A percentile compares a stretch with the other conserved stretches of the same genome.
These are phyloP conservation scores for Crotalus horridus DNA, from an alignment of 2,113 vertebrate genomes.

Conservation along the genomic window DNA sequence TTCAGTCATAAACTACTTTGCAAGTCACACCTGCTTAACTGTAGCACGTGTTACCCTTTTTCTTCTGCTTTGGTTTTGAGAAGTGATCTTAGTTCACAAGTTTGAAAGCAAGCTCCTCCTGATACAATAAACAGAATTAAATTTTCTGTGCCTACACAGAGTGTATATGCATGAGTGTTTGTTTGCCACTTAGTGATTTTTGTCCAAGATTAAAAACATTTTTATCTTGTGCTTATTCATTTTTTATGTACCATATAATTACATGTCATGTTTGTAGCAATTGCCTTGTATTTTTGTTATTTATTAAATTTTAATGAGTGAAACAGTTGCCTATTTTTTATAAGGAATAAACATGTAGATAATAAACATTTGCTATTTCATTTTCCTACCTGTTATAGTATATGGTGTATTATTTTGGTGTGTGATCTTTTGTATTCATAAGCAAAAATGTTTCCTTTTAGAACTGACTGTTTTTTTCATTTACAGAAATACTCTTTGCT, in stretches of 20 bases:
- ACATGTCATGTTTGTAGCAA: not conserved
- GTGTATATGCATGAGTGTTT: not conserved
- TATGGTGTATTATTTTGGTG: not conserved
- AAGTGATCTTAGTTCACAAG: not conserved
- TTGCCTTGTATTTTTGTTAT: not conserved
- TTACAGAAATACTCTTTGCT: conserved; percentile 92
- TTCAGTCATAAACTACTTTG: not conserved
- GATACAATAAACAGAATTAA: not conserved
- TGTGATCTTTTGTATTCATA: not conserved
- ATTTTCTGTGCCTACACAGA: not conserved
- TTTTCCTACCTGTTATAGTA: not conserved
- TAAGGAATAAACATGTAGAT: not conserved
- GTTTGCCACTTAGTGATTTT: not conserved
- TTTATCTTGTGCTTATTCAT: not conserved
- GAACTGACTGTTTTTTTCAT: conserved; percentile 26
- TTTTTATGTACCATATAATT: not conserved
- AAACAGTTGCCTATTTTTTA: not conserved
- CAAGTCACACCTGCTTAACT: not conserved
- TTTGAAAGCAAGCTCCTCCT: not conserved
- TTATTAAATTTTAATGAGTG: not conserved
- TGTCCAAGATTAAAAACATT: not conserved
- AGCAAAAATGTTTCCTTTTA: not conserved
- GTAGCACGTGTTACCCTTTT: not conserved
- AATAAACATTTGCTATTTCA: not conserved
- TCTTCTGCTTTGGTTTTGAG: not conserved